Base-by-base conservation (phyloP, 2,888 invertebrate genomes). In the Lasiommata megera region DNA sequence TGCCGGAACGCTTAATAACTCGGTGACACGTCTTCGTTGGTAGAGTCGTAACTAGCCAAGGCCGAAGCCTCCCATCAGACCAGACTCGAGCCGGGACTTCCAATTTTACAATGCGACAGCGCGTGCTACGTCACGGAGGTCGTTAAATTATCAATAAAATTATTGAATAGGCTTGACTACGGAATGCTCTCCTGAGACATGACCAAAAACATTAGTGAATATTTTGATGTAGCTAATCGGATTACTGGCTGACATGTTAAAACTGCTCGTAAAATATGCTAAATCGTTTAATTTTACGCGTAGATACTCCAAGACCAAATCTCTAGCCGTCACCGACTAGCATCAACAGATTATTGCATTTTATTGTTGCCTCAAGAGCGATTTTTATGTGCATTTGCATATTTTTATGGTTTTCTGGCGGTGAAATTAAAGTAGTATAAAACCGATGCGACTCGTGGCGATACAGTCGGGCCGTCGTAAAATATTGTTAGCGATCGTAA, bases 371-470 rank as follows among this genome's bases (percentile, higher is more conserved):
- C 72, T 67, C 74, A 67, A 75, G 71, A 76, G 71, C 74, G 80
- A 82, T 72, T 84, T 88, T 87, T 83, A 87, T 82, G 77, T 72
- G 73, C 80, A 88, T 89, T 89, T 88, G 82, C 88, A 89, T 89
- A 86, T 81, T 88, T 89, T 88, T 88, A 89, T 84, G 71, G 82
- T 79, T 82, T 82, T 83, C 84, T 79, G 82, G 79, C 88, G 87
- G 88, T 80, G 82, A 84, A 89, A 90, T 90, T 89, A 88, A 89
- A 88, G 86, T 84, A 86, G 87, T 86, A 84, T 85, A 87, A 87
- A 83, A 76, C 77, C 80, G 79, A 83, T 80, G 77, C 80, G 79
- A 80, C 81, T 84, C 82, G 74, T 78, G 79, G 81, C 83, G 77
- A 83, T 84, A 84, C 81, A 82, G 79, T 74, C 79, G 74, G 72